phyloP scores from a whole-genome alignment of 2,797 vertebrate genomes.

The Pseudochaenichthys georgianus region DNA sequence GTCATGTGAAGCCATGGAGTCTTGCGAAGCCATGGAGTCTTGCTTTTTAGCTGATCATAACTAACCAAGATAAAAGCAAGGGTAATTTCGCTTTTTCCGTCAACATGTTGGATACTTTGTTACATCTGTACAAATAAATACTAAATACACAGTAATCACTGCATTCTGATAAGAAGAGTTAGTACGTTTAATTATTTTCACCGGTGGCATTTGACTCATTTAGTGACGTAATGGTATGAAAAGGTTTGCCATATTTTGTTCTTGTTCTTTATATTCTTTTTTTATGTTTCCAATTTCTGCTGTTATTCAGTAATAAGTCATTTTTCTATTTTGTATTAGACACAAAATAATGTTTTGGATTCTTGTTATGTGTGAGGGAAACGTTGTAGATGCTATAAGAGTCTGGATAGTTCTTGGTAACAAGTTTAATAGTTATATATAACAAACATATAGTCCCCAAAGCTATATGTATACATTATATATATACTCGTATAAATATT shows the following conservation, averaged over 20 bases:
- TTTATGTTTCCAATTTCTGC: conserved; percentile 19
- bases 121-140: neutral
- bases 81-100: neutral
- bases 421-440: neutral
- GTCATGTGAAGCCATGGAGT: neutral
- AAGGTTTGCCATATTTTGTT: conserved; percentile 19
- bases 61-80: conserved; percentile 9
- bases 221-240: conserved; percentile 17
- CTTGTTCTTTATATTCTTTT: conserved; percentile 11
- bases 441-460: neutral
- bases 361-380: neutral
- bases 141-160: neutral
- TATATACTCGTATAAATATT: neutral
- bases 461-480: neutral
- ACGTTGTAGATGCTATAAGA: neutral
- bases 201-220: conserved; percentile 13
- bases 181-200: conserved; percentile 17
- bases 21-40: neutral
- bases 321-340: neutral
- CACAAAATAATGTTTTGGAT: conserved; percentile 1
- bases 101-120: neutral
- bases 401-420: neutral
- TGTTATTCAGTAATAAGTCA: conserved; percentile 14
- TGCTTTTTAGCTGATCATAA: conserved; percentile 11
- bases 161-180: conserved; percentile 1